Conservation (phyloP, 1,140 invertebrate species). For the Ostrea edulis region DNA sequence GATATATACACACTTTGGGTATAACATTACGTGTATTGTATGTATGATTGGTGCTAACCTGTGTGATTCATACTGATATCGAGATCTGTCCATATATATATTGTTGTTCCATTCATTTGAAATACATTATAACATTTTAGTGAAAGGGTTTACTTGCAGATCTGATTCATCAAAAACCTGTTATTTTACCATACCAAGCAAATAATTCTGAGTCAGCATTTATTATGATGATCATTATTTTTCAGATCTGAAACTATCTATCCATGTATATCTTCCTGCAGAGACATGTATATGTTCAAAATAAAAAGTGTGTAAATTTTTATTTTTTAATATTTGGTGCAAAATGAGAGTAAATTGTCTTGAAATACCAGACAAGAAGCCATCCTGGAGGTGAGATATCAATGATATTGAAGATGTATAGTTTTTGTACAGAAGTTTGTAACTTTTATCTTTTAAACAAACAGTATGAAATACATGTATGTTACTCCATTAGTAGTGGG, state of each 20-base stretch:
- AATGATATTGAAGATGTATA: neutral
- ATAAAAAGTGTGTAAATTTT: neutral
- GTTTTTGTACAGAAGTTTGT: slow-evolving; percentile 7
- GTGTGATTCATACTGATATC: neutral
- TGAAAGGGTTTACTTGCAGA: neutral
- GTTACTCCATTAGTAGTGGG: neutral
- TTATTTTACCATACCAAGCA: too few species aligned
- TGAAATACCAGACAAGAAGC: neutral
- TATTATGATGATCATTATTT: neutral
- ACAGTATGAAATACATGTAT: neutral
- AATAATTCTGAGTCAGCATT: neutral
- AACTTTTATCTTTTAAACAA: neutral
- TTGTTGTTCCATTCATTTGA: neutral
- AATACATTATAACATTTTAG: neutral
- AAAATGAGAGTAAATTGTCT: neutral
- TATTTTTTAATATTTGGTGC: neutral
- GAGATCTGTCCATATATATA: slow-evolving; percentile 15
- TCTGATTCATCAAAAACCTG: neutral
- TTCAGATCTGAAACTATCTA: neutral
- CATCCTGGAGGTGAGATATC: neutral
- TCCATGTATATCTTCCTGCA: too few species aligned
- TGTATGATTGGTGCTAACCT: neutral
- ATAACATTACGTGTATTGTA: too few species aligned
- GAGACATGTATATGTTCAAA: neutral
- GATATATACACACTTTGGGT: neutral